Percentiles rank a stretch among this genome's conserved stretches.
phyloP scores from a whole-genome alignment of 2,113 vertebrate genomes.

The Lasiurus cinereus region DNA sequence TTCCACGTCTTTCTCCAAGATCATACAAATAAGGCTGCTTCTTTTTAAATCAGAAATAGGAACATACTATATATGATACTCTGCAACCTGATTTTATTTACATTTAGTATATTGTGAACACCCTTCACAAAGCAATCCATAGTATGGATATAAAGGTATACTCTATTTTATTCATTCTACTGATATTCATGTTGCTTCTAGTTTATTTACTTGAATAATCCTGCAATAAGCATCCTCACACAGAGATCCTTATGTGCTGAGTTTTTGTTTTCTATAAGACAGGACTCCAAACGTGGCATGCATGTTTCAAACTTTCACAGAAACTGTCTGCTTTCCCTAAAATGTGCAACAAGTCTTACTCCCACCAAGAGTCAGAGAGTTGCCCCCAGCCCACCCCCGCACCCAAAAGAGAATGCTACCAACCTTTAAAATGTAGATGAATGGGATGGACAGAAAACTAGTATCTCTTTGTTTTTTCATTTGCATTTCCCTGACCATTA shows the following conservation, averaged over 20 bases:
- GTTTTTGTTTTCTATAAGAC: not conserved
- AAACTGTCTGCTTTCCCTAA: not conserved
- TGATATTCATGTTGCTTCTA: not conserved
- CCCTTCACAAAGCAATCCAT: constrained; percentile 4
- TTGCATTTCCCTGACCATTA: not conserved
- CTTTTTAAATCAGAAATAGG: not conserved
- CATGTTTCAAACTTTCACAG: not conserved
- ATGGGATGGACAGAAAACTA: not conserved
- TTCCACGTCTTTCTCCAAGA: constrained; percentile 19
- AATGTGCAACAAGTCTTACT: not conserved
- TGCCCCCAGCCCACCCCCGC: not conserved
- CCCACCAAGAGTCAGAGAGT: not conserved
- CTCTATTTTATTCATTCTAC: not conserved
- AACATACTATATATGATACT: not conserved
- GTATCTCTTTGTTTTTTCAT: not conserved
- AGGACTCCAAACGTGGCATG: not conserved
- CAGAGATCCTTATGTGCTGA: not conserved
- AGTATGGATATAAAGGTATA: not conserved
- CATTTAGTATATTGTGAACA: not conserved
- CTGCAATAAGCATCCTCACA: not conserved
- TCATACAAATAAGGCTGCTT: not conserved
- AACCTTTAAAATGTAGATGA: not conserved
- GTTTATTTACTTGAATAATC: constrained; percentile 20
- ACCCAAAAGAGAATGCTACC: not conserved
- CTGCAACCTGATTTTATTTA: constrained; percentile 17